Base-by-base conservation (phyloP, 2,797 vertebrate species). In the Amblyraja radiata region DNA sequence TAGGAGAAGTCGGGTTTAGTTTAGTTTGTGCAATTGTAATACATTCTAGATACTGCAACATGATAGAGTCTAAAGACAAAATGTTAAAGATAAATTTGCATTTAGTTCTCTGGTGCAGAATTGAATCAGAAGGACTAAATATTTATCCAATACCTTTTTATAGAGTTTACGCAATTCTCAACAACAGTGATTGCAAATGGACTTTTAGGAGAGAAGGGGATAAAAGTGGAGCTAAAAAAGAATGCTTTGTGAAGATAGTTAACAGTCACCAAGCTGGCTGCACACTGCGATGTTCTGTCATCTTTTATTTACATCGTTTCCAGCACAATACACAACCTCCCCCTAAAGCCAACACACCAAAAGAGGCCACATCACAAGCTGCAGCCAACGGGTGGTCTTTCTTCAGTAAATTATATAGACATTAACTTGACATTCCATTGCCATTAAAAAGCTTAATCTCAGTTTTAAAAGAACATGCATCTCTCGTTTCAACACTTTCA, bases 401-500 rank as follows among this genome's bases (percentile, higher is more conserved):
- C 54, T 54, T 91, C 68, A 74, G 65, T 36, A 91, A 74, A 91
- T 91, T 39, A 28, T 88, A 88, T 32, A 68, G n/a, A 8, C n/a
- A 88, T 25, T 74, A 76, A n/a, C 71, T 76, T 21, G 71, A 54
- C 71, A 92, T 16, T 7, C 71, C 25, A n/a, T 76, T 92, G 71
- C 73, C 23, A 13, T 25, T 46, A 54, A 54, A 74, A 74, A 92
- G 71, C 13, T 54, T 76, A 76, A 73, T 73, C 84, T 32, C 61
- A 88, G 14, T 32, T 7, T 76, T 54, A 76, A 18, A 32, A 90
- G 71, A 91, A 18, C 73, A 73, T n/a, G 39, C n/a, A 46, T 76
- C 36, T 88, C 68, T 76, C 58, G 90, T 68, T 92, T 92, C 90
- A 92, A 58, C 39, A 92, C 73, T 54, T 86, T 25, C 90, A 91